Base-by-base conservation (phyloP, 2,888 invertebrate species). In the Meloe dianella region DNA sequence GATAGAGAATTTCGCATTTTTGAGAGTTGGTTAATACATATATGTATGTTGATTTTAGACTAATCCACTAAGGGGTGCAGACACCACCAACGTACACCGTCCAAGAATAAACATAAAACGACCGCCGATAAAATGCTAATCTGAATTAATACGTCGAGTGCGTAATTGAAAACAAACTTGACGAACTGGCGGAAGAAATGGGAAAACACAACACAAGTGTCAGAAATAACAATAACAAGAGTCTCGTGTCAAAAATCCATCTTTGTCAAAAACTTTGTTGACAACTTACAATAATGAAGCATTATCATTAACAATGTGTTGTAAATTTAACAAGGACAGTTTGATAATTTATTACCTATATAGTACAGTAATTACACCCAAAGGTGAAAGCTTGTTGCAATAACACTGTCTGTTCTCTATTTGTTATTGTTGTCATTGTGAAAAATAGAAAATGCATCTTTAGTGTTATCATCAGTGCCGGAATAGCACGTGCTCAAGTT, bases 101-200 rank as follows among this genome's bases (percentile, higher is more conserved):
- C 54, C 72, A 75, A 77, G 71, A 72, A 74, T 74, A 78, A 78
- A 78, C 77, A 78, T 69, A 68, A 24, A 70, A 74, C 77, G 72
- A 69, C 74, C 73, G 69, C 73, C 70, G 77, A 74, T 78, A 76
- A 78, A 77, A 78, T 75, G 78, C 75, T 79, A 79, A 79, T 78
- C 77, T 75, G 72, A 73, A 71, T 76, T 74, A 73, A 73, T 71
- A 73, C 73, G 73, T 68, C 70, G 74, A 71, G 54, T 54, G n/a
- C 27, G 27, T 79, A 79, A 79, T 79, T 79, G 79, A 79, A 79
- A 79, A 78, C 75, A 79, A 79, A 79, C 79, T 58, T 54, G 54
- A n/a, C 24, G 47, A 8, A 35, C 17, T 17, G 20, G 8, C 20
- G 20, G 20, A 24, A 27, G 20, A 47, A 47, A 47, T 47, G 47